Evolutionary conservation across 35 echinoderm and acorn worm species (phyloP).

Genomic region (Holothuria glaberrima): DNA sequence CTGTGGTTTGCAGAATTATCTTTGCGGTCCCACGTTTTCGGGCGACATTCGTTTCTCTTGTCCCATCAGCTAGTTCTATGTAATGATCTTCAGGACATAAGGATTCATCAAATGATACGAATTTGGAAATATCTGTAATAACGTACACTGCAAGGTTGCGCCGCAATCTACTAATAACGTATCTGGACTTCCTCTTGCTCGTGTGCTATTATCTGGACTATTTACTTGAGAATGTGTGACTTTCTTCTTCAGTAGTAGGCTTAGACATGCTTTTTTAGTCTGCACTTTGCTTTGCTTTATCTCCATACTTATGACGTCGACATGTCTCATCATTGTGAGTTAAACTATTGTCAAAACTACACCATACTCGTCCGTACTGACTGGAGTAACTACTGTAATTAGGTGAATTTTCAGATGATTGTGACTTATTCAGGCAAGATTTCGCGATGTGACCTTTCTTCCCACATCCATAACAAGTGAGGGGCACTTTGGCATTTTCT

Average conservation of each 20-base stretch:
- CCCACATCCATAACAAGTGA: slow-evolving; percentile 13
- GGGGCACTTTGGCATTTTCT: neutral
- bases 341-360: slow-evolving; percentile 17
- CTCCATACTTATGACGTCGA: slow-evolving; percentile 3
- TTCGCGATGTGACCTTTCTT: neutral
- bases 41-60: neutral
- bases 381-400: neutral
- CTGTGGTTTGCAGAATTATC: neutral
- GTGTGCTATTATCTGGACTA: neutral
- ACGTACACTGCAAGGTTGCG: slow-evolving; percentile 59
- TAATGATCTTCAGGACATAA: slow-evolving; percentile 46
- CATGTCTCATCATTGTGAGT: neutral
- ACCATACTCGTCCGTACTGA: neutral
- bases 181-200: neutral
- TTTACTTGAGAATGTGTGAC: neutral
- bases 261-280: neutral
- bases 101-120: slow-evolving; percentile 40
- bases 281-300: slow-evolving; percentile 4
- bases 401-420: neutral
- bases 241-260: neutral
- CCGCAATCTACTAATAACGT: slow-evolving; percentile 50
- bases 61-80: slow-evolving; percentile 61
- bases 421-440: neutral
- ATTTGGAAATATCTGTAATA: slow-evolving; percentile 21
- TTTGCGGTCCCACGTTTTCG: slow-evolving; percentile 14